Conservation (phyloP, 2,888 invertebrate species). For the Reticulitermes lucifugus region DNA sequence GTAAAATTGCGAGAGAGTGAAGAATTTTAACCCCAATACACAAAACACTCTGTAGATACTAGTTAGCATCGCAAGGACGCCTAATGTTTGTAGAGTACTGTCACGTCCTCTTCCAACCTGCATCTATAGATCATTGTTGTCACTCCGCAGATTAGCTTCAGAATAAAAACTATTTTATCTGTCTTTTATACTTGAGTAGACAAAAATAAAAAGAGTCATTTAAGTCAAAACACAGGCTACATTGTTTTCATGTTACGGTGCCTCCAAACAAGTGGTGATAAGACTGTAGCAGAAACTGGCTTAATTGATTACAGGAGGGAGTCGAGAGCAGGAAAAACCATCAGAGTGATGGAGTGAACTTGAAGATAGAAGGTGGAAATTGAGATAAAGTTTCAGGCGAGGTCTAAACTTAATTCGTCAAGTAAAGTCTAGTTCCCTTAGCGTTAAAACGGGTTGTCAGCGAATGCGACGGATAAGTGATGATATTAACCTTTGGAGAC, state of each 20-base stretch:
- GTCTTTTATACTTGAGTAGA: neutral
- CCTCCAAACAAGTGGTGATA: neutral
- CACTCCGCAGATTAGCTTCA: neutral
- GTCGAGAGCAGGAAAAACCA: neutral
- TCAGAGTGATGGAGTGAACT: neutral
- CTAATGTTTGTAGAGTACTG: neutral
- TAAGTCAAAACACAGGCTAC: neutral
- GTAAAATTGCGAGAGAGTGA: too few relatives aligned
- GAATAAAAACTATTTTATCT: neutral
- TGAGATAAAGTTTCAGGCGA: neutral
- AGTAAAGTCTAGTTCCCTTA: neutral
- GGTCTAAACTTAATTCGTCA: neutral
- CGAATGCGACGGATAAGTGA: too few relatives aligned
- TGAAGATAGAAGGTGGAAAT: neutral
- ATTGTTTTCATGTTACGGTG: neutral
- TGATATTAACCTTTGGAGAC: neutral
- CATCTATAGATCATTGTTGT: conserved; percentile 3
- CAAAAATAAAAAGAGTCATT: neutral
- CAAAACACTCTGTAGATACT: neutral
- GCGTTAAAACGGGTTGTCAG: neutral
- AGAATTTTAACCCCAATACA: neutral
- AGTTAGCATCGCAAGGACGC: neutral
- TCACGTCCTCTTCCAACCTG: neutral
- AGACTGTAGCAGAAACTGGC: neutral
- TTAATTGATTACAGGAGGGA: neutral